These are phyloP conservation scores for Cremastinae sp. DNA, from an alignment of 2,888 invertebrate species.

Conservation along the genomic window DNA sequence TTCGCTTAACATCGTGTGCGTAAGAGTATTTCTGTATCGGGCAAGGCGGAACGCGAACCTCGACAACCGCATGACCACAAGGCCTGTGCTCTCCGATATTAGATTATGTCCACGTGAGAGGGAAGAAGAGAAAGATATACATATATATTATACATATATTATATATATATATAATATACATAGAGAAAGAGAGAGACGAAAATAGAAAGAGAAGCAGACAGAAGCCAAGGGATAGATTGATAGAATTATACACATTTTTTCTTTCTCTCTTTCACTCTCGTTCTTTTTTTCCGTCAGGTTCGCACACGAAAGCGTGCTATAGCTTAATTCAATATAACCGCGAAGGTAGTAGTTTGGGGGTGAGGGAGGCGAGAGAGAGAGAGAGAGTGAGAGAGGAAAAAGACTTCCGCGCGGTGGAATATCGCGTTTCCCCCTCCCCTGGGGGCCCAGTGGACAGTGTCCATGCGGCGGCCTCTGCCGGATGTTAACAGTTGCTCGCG, in stretches of 20 bases:
- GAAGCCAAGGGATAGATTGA: constrained; percentile 36
- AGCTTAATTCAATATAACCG: constrained; percentile 77
- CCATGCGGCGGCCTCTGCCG: constrained; percentile 74
- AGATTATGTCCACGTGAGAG: constrained; percentile 69
- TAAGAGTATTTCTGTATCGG: constrained; percentile 7
- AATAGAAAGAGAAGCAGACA: no score
- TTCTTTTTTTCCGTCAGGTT: no score
- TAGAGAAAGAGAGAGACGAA: no score
- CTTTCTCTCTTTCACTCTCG: no score
- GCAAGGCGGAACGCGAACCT: constrained; percentile 51
- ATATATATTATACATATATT: no score
- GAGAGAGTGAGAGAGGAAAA: no score
- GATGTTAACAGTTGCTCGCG: constrained; percentile 69
- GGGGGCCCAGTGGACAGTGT: constrained; percentile 76
- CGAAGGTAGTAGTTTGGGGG: constrained; percentile 40
- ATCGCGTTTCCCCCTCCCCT: constrained; percentile 66
- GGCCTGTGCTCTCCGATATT: constrained; percentile 65
- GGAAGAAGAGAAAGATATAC: no score
- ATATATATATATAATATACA: no score
- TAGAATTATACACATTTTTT: constrained; percentile 45
- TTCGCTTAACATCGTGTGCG: constrained; percentile 28
- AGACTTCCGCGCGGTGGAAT: constrained; percentile 70
- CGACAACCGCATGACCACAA: constrained; percentile 57
- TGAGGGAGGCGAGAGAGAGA: constrained; percentile 53
- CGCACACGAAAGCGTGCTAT: constrained; percentile 64